Percentiles rank a stretch among this genome's conserved stretches.
Conservation (phyloP, 2,113 vertebrate genomes). For the Sinosuthora webbiana region DNA sequence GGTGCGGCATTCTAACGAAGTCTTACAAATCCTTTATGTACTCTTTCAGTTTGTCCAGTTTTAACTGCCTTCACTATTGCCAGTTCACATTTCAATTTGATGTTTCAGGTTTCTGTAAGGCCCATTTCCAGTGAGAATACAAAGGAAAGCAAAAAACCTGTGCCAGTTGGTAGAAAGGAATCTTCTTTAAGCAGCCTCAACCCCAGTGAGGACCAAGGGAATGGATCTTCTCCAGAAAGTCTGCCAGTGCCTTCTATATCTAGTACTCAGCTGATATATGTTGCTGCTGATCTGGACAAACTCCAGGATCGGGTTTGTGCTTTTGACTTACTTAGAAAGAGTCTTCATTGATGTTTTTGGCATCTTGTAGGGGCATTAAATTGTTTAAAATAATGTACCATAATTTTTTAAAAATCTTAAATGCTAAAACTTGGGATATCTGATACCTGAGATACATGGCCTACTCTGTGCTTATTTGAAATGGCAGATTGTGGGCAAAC, state of each 20-base stretch:
- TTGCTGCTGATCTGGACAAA: conserved; percentile 86
- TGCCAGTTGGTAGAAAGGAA: conserved; percentile 75
- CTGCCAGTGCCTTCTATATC: conserved; percentile 72
- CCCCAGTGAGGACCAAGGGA: conserved; percentile 80
- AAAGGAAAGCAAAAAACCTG: conserved; percentile 79
- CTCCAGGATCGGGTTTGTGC: conserved; percentile 84
- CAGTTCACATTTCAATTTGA: background rate
- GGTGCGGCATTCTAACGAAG: background rate
- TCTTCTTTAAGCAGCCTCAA: conserved; percentile 74
- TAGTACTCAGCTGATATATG: conserved; percentile 80
- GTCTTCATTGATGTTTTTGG: background rate
- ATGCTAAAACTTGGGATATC: background rate
- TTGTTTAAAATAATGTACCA: background rate
- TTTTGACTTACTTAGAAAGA: background rate
- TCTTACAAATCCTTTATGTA: background rate
- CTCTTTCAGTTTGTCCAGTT: background rate
- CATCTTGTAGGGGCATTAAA: background rate
- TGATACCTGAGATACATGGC: background rate
- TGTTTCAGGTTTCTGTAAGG: conserved; percentile 79
- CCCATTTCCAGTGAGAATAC: conserved; percentile 70
- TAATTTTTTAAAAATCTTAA: background rate
- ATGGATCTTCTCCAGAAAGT: conserved; percentile 61
- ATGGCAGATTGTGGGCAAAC: background rate
- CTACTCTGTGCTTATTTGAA: background rate
- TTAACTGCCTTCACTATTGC: background rate